These are phyloP conservation scores for Stomatorhinus walkeri DNA, from an alignment of 2,797 vertebrate genomes.

Conservation along the genomic window DNA sequence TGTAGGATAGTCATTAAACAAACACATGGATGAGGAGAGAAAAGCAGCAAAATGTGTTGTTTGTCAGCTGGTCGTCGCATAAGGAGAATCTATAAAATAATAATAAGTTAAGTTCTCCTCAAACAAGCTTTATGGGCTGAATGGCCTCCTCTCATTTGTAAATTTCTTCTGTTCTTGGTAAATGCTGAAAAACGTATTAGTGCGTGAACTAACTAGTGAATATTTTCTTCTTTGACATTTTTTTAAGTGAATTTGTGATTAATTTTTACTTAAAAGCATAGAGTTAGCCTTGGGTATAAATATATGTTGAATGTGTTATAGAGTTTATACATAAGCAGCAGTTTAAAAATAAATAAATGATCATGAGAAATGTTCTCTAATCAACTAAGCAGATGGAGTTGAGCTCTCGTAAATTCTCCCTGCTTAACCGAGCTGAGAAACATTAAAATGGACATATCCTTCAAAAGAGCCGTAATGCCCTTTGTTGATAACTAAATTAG, in stretches of 20 bases:
- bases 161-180: not conserved
- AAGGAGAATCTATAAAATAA: not conserved
- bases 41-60: not conserved
- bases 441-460: constrained; percentile 16
- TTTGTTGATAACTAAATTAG: constrained; percentile 43
- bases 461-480: constrained; percentile 30
- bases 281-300: not conserved
- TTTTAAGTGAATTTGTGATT: not conserved
- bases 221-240: not conserved
- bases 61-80: not conserved
- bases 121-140: not conserved
- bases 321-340: not conserved
- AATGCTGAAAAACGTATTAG: not conserved
- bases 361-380: not conserved
- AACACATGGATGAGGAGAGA: not conserved
- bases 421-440: constrained; percentile 7
- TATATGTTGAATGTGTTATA: not conserved
- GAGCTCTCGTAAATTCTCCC: constrained; percentile 11
- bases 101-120: too few species aligned
- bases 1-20: not conserved
- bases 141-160: not conserved
- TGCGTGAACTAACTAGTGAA: not conserved
- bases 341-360: not conserved
- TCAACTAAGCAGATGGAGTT: constrained; percentile 14
- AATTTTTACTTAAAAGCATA: not conserved